A percentile compares a stretch with the other conserved stretches of the same genome.
These are phyloP conservation scores for Graptemys geographica DNA, from an alignment of 2,797 vertebrate genomes.

Conservation along the genomic window DNA sequence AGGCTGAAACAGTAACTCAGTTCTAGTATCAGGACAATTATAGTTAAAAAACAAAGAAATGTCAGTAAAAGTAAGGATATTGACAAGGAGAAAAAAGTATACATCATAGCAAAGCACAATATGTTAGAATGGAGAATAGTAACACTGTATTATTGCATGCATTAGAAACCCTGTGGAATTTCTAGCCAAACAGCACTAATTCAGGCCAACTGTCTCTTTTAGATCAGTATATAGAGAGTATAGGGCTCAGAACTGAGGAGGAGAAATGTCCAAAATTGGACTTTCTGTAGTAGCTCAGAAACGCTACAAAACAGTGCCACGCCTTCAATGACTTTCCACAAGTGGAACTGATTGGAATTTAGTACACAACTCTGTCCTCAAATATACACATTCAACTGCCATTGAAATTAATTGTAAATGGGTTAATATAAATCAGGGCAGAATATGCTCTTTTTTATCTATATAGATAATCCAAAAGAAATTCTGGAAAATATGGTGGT, in stretches of 20 bases:
- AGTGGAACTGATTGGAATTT: neutral
- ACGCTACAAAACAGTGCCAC: neutral
- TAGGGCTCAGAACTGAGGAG: neutral
- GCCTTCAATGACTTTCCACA: neutral
- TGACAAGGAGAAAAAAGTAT: neutral
- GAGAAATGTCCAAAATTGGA: neutral
- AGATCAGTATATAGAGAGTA: neutral
- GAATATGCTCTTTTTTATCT: neutral
- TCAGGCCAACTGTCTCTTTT: neutral
- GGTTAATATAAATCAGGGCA: neutral
- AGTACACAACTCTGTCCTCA: neutral
- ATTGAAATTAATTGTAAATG: neutral
- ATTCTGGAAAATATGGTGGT: neutral
- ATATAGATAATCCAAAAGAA: neutral
- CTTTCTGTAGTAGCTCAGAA: neutral
- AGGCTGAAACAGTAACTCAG: constrained; percentile 3
- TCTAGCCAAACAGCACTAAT: neutral
- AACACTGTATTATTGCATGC: neutral
- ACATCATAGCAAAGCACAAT: neutral
- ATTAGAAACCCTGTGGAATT: neutral
- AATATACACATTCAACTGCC: neutral
- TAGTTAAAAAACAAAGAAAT: neutral
- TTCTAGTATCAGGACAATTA: neutral
- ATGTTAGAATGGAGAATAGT: neutral
- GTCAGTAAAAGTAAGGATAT: neutral